phyloP scores from a whole-genome alignment of 2,113 vertebrate species.

The Cavia aperea region DNA sequence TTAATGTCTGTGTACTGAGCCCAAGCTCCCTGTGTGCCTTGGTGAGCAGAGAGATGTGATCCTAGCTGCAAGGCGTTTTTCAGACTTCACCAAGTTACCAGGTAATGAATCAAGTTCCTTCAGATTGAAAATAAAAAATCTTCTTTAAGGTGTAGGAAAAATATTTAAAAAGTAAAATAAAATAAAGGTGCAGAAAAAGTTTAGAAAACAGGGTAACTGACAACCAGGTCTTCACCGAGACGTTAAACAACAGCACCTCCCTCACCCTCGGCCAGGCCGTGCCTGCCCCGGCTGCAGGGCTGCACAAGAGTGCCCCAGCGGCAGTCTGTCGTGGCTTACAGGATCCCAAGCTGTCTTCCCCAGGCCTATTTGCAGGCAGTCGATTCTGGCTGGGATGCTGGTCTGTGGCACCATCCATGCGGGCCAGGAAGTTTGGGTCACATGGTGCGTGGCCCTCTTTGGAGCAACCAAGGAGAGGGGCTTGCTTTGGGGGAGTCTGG shows the following conservation, averaged over 20 bases:
- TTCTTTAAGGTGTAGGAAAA: neutral
- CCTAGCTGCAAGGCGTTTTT: neutral
- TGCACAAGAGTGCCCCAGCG: neutral
- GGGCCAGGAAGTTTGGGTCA: neutral
- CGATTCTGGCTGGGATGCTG: neutral
- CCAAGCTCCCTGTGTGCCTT: neutral
- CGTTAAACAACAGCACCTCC: neutral
- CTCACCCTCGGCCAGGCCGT: neutral
- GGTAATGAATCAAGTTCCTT: neutral
- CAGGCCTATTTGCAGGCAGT: neutral
- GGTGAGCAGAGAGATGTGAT: neutral
- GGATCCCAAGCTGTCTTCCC: neutral
- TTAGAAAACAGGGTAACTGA: conserved; percentile 13
- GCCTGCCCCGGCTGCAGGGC: neutral
- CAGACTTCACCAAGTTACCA: neutral
- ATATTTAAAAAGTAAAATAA: too few relatives aligned
- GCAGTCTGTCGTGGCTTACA: neutral
- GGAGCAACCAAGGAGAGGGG: neutral
- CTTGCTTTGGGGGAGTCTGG: neutral
- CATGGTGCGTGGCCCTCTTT: neutral
- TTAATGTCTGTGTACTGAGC: neutral
- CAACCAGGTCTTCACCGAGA: neutral
- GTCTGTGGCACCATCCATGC: neutral
- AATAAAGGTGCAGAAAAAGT: conserved; percentile 31
- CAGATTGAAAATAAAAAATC: neutral